phyloP scores from a whole-genome alignment of 1,140 invertebrate species.

The Polypedilum vanderplanki region DNA sequence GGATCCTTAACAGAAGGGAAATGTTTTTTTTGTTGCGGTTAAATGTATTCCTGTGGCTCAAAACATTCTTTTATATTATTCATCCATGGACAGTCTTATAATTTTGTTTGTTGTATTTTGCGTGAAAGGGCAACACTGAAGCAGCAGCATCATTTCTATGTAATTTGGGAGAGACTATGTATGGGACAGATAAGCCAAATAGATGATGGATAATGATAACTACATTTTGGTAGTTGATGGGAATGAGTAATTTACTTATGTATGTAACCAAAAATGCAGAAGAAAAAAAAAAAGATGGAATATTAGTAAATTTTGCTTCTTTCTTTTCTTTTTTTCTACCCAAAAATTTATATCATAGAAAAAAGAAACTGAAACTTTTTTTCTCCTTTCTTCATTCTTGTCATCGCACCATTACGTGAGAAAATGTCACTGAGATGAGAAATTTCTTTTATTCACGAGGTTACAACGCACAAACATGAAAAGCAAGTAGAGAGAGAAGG shows the following conservation, averaged over 20 bases:
- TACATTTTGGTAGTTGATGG: not conserved
- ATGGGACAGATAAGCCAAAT: too few relatives aligned
- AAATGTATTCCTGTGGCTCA: slow-evolving; percentile 2
- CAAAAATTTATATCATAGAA: too few relatives aligned
- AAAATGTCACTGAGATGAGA: too few relatives aligned
- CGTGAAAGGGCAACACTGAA: too few relatives aligned
- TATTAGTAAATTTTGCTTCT: not conserved
- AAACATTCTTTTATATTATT: not conserved
- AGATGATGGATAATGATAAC: too few relatives aligned
- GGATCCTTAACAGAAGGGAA: not conserved
- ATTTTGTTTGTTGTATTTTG: not conserved
- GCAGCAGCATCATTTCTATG: too few relatives aligned
- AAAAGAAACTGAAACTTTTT: not conserved
- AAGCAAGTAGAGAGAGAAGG: too few relatives aligned
- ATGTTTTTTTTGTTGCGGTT: too few relatives aligned
- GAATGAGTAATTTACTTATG: not conserved
- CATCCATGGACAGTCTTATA: not conserved
- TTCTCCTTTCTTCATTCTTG: not conserved
- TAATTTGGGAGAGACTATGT: too few relatives aligned
- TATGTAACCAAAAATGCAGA: not conserved
- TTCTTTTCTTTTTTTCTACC: not conserved
- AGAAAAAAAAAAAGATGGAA: not conserved
- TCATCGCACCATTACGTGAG: too few relatives aligned
- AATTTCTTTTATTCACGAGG: too few relatives aligned
- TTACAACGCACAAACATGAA: too few relatives aligned